Evolutionary conservation across 2,113 vertebrate genomes (phyloP), one percentile per base, ranked within the genome.

Genomic region (Ellobius talpinus): DNA sequence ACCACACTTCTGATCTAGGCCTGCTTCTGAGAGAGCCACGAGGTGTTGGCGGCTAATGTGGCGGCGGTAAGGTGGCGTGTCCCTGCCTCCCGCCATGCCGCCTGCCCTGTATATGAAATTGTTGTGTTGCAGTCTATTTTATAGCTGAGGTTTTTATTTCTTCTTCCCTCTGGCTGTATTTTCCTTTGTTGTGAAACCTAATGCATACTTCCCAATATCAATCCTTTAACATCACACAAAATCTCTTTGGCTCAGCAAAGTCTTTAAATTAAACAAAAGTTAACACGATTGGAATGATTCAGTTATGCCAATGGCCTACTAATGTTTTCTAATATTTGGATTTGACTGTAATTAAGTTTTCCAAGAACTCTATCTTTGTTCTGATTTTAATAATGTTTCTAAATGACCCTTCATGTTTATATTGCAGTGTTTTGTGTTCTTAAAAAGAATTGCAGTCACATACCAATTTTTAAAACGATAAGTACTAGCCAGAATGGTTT

Each of bases 381-480:
- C 82, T 96, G 87, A 74, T 97, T 97, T 95, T 96, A 94, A 96
- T 95, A 96, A 95, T 95, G 76, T 88, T 97, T 88, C 76, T 91
- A 95, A 96, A 79, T 96, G 95, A 95, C 87, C 84, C 92, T 91
- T 87, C 45, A 81, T 66, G 23, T 93, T 96, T 78, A 13, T 86
- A 92, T 82, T 94, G 21, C 45, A 97, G 77, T 33, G 33, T 87
- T 95, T 92, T 52, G 36, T 81, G 33, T 66, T 92, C 85, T 73
- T 45, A 11, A 47, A 50, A 91, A 84, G 58, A 77, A 89, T 94
- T 86, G 76, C 68, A 91, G 77, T 96, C 63, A 58, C 89, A 94
- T 92, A 95, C 84, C 77, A 87, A 2, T 96, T 91, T 92, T 85
- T 39, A 79, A 90, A 45, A 82, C 87, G 72, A 82, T 96, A 96